Evolutionary conservation across 1,140 invertebrate species (phyloP).

Genomic region (Lethrus apterus): DNA sequence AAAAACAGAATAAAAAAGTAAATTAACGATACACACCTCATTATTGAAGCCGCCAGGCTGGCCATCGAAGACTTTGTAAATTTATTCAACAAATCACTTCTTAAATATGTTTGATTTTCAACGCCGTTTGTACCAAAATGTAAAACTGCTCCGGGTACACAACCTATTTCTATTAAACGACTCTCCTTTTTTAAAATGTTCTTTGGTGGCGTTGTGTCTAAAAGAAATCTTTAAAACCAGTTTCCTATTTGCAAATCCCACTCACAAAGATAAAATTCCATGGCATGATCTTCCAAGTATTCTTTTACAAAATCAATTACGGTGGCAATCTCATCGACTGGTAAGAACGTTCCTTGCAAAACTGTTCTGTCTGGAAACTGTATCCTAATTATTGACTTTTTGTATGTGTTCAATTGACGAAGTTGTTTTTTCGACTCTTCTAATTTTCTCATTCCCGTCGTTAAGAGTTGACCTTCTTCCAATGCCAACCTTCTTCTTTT

Average conservation of each 20-base stretch:
- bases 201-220: conserved; percentile 71
- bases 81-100: conserved; percentile 41
- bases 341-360: conserved; percentile 69
- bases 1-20: conserved; percentile 9
- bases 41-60: conserved; percentile 40
- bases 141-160: conserved; percentile 67
- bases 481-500: conserved; percentile 52
- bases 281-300: conserved; percentile 52
- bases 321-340: conserved; percentile 57
- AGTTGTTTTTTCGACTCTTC: conserved; percentile 53
- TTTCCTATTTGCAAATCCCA: conserved; percentile 24
- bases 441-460: conserved; percentile 52
- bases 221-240: conserved; percentile 33
- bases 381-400: conserved; percentile 65
- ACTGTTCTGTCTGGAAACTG: conserved; percentile 75
- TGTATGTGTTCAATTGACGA: conserved; percentile 57
- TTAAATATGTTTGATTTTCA: conserved; percentile 35
- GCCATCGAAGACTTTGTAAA: conserved; percentile 43
- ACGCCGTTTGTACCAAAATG: conserved; percentile 51
- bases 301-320: conserved; percentile 63
- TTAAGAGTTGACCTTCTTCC: conserved; percentile 61
- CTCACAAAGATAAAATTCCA: conserved; percentile 70
- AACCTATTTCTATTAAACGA: conserved; percentile 57
- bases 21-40: conserved; percentile 38
- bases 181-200: conserved; percentile 49